Evolutionary conservation across 2,888 invertebrate genomes (phyloP), one percentile per base, ranked within the genome.

Genomic region (Drosophila engyochracea): DNA sequence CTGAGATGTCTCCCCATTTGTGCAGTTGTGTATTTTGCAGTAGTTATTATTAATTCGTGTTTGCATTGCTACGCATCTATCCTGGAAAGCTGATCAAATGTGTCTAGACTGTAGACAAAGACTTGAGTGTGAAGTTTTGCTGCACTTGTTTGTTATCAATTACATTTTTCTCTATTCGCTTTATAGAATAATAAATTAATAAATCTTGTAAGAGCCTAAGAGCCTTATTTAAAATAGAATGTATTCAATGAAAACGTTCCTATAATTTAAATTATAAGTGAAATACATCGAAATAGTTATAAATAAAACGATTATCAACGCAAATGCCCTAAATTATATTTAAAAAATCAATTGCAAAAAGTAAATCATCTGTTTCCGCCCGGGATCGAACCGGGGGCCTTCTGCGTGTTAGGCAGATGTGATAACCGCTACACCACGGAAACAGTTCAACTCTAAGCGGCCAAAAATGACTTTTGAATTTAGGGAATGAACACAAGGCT

Each of bases 361-460:
- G 30, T 30, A 0, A 31, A 0, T 1, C 7, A n/a, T 37, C 47
- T 79, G 79, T 79, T 79, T 79, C 79, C 79, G 79, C 79, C 93
- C 93, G 93, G 94, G 93, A 92, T 93, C 93, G 94, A 94, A 94
- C 93, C 94, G 93, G 93, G 93, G 94, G 93, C 93, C 94, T 93
- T 93, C 93, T 93, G 94, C 94, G 93, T 93, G 94, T 93, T 92
- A 93, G 93, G 94, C 93, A 93, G 93, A 93, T 93, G 93, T 93
- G 93, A 93, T 93, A 93, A 93, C 91, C 94, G 87, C 92, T 94
- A 92, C 93, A 94, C 93, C 91, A 92, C 93, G 90, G 92, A 93
- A 92, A 92, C 93, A 79, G 77, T 3, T 89, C 82, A 4, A 12
- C n/a, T 0, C 0, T 0, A 0, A 0, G 0, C 6, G 35, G 58